These are phyloP conservation scores for Galeruca laticollis DNA, from an alignment of 2,888 invertebrate genomes.

Conservation along the genomic window DNA sequence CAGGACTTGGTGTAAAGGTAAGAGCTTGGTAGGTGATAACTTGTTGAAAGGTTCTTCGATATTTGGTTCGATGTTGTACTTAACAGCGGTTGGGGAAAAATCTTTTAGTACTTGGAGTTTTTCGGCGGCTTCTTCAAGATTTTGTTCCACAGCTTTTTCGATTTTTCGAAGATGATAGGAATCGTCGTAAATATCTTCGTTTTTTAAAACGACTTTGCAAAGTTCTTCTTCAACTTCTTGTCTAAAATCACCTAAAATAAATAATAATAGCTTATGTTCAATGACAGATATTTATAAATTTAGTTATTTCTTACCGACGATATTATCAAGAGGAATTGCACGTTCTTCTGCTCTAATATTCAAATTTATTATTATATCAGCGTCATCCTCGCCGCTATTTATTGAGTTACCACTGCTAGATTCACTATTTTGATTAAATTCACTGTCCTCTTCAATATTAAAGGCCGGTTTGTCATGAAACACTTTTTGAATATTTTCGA, in stretches of 20 bases:
- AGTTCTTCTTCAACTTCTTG: constrained; percentile 74
- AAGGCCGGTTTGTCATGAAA: constrained; percentile 72
- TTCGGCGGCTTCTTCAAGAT: constrained; percentile 62
- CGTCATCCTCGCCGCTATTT: constrained; percentile 58
- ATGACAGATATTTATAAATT: neutral
- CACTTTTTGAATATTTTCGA: constrained; percentile 69
- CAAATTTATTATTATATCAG: constrained; percentile 53
- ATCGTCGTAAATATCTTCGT: constrained; percentile 39
- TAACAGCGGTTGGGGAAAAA: constrained; percentile 59
- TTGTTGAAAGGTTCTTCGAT: constrained; percentile 60
- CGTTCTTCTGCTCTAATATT: constrained; percentile 56
- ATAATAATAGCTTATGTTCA: constrained; percentile 20
- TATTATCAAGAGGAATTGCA: constrained; percentile 47
- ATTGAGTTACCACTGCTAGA: constrained; percentile 56
- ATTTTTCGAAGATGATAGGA: constrained; percentile 45
- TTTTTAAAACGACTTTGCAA: constrained; percentile 58
- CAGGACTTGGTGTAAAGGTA: constrained; percentile 43
- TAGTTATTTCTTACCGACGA: constrained; percentile 60
- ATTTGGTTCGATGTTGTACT: constrained; percentile 63
- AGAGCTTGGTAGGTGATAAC: constrained; percentile 46
- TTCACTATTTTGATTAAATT: constrained; percentile 44
- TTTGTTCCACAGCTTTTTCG: constrained; percentile 57
- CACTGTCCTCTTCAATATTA: constrained; percentile 62
- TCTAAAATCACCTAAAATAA: constrained; percentile 67
- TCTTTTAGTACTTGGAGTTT: constrained; percentile 61